These are phyloP conservation scores for Eurois occulta DNA, from an alignment of 2,888 invertebrate species.

Conservation along the genomic window DNA sequence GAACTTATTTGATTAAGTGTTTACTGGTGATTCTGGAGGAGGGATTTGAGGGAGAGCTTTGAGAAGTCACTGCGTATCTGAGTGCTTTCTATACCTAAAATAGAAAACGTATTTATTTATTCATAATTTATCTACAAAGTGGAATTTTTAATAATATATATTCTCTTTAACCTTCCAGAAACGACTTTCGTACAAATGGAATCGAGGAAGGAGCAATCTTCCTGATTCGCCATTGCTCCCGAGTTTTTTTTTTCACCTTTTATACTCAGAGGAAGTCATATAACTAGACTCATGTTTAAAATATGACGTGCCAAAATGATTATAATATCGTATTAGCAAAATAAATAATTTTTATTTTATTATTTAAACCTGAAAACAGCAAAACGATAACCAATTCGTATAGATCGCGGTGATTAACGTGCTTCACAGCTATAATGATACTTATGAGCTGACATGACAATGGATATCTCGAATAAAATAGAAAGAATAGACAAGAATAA, in stretches of 20 bases:
- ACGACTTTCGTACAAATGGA: neutral
- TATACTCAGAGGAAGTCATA: neutral
- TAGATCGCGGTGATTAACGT: neutral
- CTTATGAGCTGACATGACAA: too few relatives aligned
- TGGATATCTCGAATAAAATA: too few relatives aligned
- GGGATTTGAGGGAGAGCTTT: neutral
- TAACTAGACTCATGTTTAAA: neutral
- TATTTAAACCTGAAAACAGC: neutral
- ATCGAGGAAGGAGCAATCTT: neutral
- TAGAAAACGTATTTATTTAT: neutral
- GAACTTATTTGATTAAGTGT: conserved; percentile 29
- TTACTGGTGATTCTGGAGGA: neutral
- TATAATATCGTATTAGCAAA: neutral
- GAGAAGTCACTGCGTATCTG: neutral
- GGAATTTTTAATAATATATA: neutral
- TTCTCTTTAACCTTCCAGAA: neutral
- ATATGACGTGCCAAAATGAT: neutral
- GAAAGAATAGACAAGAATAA: too few relatives aligned
- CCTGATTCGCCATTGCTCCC: neutral
- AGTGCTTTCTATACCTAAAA: neutral
- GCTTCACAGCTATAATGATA: neutral
- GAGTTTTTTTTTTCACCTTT: neutral
- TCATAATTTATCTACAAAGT: neutral
- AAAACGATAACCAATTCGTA: neutral
- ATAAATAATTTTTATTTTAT: neutral